phyloP scores from a whole-genome alignment of 2,113 vertebrate genomes.

The Brachyhypopomus gauderio region DNA sequence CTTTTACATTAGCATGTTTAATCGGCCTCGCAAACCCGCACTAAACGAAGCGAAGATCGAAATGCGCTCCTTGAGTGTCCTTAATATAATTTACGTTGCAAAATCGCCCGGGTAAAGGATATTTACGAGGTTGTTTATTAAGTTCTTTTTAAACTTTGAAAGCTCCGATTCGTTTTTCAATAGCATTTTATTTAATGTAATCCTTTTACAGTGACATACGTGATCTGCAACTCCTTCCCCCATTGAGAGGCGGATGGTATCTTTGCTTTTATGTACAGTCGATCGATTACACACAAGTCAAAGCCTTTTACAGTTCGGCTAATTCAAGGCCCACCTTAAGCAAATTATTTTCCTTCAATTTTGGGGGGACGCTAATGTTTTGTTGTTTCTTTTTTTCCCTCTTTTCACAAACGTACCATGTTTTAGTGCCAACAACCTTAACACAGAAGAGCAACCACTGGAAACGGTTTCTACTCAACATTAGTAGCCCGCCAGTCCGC shows the following conservation, averaged over 20 bases:
- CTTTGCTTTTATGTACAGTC: constrained; percentile 50
- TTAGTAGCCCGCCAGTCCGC: constrained; percentile 14
- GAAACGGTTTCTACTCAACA: constrained; percentile 34
- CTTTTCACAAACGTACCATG: constrained; percentile 4
- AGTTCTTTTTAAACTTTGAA: constrained; percentile 61
- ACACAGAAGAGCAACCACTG: constrained; percentile 26
- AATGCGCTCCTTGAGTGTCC: constrained; percentile 53
- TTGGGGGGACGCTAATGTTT: neutral
- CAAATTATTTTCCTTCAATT: neutral
- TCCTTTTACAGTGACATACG: constrained; percentile 70
- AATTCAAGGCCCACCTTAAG: constrained; percentile 29
- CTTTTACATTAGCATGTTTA: constrained; percentile 75
- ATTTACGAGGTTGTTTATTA: constrained; percentile 70
- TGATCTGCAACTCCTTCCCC: constrained; percentile 62
- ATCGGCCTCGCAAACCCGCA: constrained; percentile 70
- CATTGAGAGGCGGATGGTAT: constrained; percentile 44
- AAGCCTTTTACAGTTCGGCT: constrained; percentile 18
- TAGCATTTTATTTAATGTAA: constrained; percentile 78
- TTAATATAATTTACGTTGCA: constrained; percentile 65
- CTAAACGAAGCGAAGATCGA: constrained; percentile 61
- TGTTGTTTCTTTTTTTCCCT: neutral
- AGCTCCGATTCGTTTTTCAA: constrained; percentile 62
- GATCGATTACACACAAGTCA: constrained; percentile 61
- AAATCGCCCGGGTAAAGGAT: constrained; percentile 48
- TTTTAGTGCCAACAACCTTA: constrained; percentile 6